Conservation (phyloP, 2,113 vertebrate species). For the Centropus bengalensis region DNA sequence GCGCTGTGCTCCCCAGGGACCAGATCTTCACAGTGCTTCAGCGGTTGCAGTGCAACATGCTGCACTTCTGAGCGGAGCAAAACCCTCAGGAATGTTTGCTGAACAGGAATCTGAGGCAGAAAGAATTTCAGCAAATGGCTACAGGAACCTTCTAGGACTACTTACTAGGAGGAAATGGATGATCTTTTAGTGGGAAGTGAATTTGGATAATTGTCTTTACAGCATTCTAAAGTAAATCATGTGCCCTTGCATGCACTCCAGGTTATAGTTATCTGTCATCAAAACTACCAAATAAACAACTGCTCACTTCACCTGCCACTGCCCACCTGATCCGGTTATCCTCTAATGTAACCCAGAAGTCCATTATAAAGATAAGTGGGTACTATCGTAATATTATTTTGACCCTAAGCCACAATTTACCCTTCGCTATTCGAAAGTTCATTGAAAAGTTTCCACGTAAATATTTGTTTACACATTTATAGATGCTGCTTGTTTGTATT, state of each 20-base stretch:
- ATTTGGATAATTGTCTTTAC: background rate
- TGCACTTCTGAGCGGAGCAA: background rate
- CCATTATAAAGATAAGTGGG: background rate
- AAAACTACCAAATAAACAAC: background rate
- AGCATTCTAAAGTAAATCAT: background rate
- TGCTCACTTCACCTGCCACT: background rate
- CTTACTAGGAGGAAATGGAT: background rate
- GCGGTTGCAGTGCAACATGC: background rate
- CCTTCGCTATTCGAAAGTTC: background rate
- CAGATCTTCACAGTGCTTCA: background rate
- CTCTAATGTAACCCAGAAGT: background rate
- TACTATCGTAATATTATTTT: background rate
- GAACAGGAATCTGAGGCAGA: background rate
- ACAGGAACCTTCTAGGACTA: background rate
- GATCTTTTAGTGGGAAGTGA: background rate
- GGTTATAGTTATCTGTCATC: background rate
- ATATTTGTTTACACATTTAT: background rate
- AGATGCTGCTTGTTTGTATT: background rate
- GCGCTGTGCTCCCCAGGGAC: conserved; percentile 2
- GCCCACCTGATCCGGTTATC: background rate
- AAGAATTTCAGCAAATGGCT: background rate
- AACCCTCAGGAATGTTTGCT: background rate
- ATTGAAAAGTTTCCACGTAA: background rate
- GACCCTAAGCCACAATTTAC: background rate
- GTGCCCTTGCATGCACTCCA: background rate